phyloP scores from a whole-genome alignment of 2,113 vertebrate species.

The Colaptes auratus region DNA sequence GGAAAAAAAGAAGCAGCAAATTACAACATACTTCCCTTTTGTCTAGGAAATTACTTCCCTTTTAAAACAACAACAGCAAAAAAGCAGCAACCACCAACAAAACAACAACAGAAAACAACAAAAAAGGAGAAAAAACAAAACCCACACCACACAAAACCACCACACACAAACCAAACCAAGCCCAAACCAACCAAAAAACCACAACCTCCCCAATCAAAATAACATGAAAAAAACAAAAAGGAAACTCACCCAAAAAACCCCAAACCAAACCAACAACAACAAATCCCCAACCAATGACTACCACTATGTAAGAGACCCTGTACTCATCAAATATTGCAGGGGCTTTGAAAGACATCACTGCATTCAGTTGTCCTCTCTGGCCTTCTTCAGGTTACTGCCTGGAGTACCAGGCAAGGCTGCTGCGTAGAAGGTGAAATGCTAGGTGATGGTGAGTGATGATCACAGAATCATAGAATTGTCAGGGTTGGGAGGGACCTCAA shows the following conservation, averaged over 20 bases:
- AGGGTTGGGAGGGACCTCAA: too few relatives aligned
- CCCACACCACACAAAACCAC: too few relatives aligned
- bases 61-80: background rate
- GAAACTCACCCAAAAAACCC: too few relatives aligned
- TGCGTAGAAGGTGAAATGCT: background rate
- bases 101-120: background rate
- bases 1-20: background rate
- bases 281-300: background rate
- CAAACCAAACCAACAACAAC: background rate
- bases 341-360: background rate
- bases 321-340: background rate
- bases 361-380: background rate
- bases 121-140: background rate
- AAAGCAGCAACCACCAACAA: background rate
- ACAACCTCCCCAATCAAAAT: too few relatives aligned
- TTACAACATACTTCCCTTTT: slow-evolving; percentile 46
- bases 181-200: too few relatives aligned
- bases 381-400: background rate
- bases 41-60: slow-evolving; percentile 64
- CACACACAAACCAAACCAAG: too few relatives aligned
- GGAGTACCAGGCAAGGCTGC: background rate
- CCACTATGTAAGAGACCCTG: background rate
- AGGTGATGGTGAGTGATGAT: background rate
- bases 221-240: too few relatives aligned
- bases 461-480: too few relatives aligned